Conservation (phyloP, 2,888 invertebrate genomes). For the Leptogaster cylindrica region DNA sequence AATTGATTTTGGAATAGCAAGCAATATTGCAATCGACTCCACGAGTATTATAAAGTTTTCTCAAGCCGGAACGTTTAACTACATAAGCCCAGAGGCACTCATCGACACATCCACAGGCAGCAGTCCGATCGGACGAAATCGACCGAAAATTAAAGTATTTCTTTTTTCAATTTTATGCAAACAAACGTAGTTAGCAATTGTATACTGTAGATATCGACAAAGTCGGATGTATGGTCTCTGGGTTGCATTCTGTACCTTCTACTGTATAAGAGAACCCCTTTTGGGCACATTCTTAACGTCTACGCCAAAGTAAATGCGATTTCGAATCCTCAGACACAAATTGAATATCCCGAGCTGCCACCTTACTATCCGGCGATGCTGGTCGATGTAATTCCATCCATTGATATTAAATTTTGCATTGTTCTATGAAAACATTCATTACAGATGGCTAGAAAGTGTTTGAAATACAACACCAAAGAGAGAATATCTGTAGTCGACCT, state of each 20-base stretch:
- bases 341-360: constrained; percentile 73
- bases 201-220: constrained; percentile 79
- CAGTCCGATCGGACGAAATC: constrained; percentile 61
- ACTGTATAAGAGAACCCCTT: constrained; percentile 89
- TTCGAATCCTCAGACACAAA: constrained; percentile 73
- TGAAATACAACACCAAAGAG: constrained; percentile 59
- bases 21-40: constrained; percentile 83
- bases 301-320: constrained; percentile 81
- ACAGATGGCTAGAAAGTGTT: constrained; percentile 59
- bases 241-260: constrained; percentile 95
- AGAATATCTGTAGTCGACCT: constrained; percentile 59
- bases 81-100: constrained; percentile 94
- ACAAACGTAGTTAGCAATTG: too few species aligned
- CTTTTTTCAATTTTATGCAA: background rate
- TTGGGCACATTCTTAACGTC: constrained; percentile 77
- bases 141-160: constrained; percentile 63
- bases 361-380: constrained; percentile 63
- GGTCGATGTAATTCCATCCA: constrained; percentile 54
- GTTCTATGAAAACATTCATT: constrained; percentile 37
- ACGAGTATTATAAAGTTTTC: constrained; percentile 86
- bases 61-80: constrained; percentile 89
- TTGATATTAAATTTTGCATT: background rate
- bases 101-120: constrained; percentile 66
- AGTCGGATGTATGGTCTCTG: constrained; percentile 96
- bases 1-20: constrained; percentile 97